A percentile compares a stretch with the other conserved stretches of the same genome.
phyloP scores from a whole-genome alignment of 2,113 vertebrate species.

The Saguinus midas region DNA sequence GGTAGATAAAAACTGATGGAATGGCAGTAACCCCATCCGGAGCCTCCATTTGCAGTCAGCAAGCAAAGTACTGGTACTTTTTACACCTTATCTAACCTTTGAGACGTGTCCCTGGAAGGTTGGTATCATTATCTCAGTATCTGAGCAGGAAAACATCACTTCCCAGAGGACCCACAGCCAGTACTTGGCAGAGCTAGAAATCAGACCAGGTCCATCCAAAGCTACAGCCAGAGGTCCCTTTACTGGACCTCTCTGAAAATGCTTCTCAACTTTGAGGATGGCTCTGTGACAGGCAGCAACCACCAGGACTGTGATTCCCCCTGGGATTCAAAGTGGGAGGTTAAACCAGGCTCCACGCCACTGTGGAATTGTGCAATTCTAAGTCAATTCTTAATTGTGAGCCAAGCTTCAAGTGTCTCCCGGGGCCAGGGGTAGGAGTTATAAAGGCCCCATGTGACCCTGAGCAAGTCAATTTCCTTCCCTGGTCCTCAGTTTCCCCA shows the following conservation, averaged over 20 bases:
- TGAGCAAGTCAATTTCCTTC: not conserved
- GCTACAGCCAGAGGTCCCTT: not conserved
- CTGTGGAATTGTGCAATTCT: not conserved
- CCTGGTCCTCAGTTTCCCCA: not conserved
- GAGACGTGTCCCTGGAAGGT: not conserved
- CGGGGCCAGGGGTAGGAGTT: not conserved
- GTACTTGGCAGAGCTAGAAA: not conserved
- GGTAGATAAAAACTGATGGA: not conserved
- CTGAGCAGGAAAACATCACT: not conserved
- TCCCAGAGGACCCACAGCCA: not conserved
- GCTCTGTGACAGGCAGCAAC: not conserved
- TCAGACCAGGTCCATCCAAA: not conserved
- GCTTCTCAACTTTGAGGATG: not conserved
- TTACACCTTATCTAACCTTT: not conserved
- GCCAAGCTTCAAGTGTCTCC: not conserved
- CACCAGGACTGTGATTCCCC: not conserved
- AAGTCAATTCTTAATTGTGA: not conserved
- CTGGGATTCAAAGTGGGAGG: not conserved
- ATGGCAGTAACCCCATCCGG: not conserved
- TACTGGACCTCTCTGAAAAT: not conserved
- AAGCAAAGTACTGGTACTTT: not conserved
- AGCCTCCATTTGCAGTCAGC: not conserved
- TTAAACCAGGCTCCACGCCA: not conserved
- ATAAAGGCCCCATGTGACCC: not conserved
- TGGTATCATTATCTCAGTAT: not conserved